Evolutionary conservation across 2,113 vertebrate species (phyloP), one percentile per base, ranked within the genome.

Genomic region (Gila orcuttii): DNA sequence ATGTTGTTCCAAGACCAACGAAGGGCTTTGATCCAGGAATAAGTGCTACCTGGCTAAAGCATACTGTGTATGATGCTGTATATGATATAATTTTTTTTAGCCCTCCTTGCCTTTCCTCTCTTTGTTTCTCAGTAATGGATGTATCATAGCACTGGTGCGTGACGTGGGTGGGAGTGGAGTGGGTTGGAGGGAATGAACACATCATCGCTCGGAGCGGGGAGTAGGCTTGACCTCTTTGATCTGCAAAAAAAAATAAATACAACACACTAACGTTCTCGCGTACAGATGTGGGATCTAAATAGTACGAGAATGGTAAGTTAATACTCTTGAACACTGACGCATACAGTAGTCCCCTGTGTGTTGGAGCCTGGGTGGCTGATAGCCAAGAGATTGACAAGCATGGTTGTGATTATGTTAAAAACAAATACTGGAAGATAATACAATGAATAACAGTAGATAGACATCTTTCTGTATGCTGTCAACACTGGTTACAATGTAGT

Each of bases 201-300:
- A 82, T 87, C 82, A 80, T 78, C 83, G n/a, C 82, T 81, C 33
- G 36, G 55, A 79, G 69, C 60, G n/a, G 77, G 45, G 60, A 82
- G 83, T 81, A 74, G 86, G 78, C 86, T 85, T 87, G 83, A 85
- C 86, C 86, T 87, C 78, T 42, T 71, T 39, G 80, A 87, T 62
- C 36, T n/a, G 52, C 68, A 82, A 73, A 81, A 78, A 73, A 23
- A 75, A 45, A 33, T 11, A 52, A 19, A 79, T 10, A 12, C 9
- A 59, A 76, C 28, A 75, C 57, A n/a, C 21, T 50, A 59, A 76
- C 25, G 62, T 75, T 69, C 80, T 68, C 25, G 12, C 5, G 17
- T 42, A 64, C 77, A 76, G 21, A 82, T 83, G 80, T 50, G 68
- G 50, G 50, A 83, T 73, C 82, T 39, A 83, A 83, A 74, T 59